These are phyloP conservation scores for Columba janthina DNA, from an alignment of 2,113 vertebrate species.

Conservation along the genomic window DNA sequence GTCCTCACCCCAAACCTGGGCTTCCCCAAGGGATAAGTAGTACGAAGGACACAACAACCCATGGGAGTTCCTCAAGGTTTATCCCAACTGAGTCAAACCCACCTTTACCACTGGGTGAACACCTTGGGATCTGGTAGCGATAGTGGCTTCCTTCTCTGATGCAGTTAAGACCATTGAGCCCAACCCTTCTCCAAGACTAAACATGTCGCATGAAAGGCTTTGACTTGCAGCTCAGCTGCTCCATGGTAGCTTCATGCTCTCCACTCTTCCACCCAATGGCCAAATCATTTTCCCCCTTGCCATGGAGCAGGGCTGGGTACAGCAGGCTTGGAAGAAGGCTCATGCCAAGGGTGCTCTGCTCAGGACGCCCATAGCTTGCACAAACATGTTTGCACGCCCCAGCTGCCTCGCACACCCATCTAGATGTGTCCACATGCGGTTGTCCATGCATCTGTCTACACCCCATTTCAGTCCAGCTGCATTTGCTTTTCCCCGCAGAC, in stretches of 20 bases:
- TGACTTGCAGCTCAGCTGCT: background rate
- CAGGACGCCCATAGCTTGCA: rapidly evolving
- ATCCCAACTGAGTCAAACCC: background rate
- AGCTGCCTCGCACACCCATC: background rate
- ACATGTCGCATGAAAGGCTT: rapidly evolving
- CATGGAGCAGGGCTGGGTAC: rapidly evolving
- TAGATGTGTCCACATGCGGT: rapidly evolving
- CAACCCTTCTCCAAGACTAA: background rate
- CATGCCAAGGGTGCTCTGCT: rapidly evolving
- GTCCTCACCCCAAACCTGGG: background rate
- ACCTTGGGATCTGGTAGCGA: background rate
- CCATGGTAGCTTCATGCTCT: background rate
- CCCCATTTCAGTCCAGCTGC: background rate
- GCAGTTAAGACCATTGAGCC: rapidly evolving
- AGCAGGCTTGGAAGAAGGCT: background rate
- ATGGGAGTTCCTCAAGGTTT: rapidly evolving
- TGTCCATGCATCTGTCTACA: background rate
- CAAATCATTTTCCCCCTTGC: background rate
- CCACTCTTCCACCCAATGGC: background rate
- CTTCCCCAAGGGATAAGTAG: background rate
- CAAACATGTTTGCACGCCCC: background rate
- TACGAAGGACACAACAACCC: background rate
- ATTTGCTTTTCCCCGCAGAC: background rate
- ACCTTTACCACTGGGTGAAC: background rate
- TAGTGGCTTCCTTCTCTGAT: background rate